These are phyloP conservation scores for Dolichomitus sp. DNA, from an alignment of 2,888 invertebrate genomes.

Conservation along the genomic window DNA sequence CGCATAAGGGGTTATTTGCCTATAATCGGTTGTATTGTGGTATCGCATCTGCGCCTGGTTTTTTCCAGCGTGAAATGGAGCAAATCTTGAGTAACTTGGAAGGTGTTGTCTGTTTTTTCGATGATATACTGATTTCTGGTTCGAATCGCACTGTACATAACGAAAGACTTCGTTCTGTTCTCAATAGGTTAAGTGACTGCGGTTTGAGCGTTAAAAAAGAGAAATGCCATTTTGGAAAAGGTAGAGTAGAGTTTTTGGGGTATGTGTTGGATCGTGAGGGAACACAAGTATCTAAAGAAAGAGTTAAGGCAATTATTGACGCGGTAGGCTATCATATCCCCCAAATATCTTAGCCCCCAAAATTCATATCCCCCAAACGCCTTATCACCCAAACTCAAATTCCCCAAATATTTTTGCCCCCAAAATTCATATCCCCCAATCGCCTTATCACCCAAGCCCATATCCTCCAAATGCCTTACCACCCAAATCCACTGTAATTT, in stretches of 20 bases:
- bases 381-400: neutral
- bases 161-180: slow-evolving; percentile 64
- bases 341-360: neutral
- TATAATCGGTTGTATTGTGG: slow-evolving; percentile 31
- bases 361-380: too few relatives aligned
- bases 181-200: slow-evolving; percentile 63
- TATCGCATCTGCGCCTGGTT: slow-evolving; percentile 40
- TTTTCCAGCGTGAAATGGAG: slow-evolving; percentile 74
- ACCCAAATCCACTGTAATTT: too few relatives aligned
- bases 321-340: too few relatives aligned
- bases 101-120: slow-evolving; percentile 76
- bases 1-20: slow-evolving; percentile 46
- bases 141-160: slow-evolving; percentile 48
- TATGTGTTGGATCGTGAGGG: slow-evolving; percentile 51
- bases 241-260: slow-evolving; percentile 55
- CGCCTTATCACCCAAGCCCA: too few relatives aligned
- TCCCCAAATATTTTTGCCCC: slow-evolving; percentile 36
- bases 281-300: slow-evolving; percentile 15
- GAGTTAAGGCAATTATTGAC: slow-evolving; percentile 27
- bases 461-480: too few relatives aligned
- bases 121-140: slow-evolving; percentile 74
- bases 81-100: slow-evolving; percentile 72
- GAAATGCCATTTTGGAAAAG: slow-evolving; percentile 71
- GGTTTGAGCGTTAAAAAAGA: slow-evolving; percentile 70
- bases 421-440: too few relatives aligned